Percentiles rank a stretch among this genome's conserved stretches.
Evolutionary conservation across 2,888 invertebrate species (phyloP).

Genomic region (Acutogordius australiensis): DNA sequence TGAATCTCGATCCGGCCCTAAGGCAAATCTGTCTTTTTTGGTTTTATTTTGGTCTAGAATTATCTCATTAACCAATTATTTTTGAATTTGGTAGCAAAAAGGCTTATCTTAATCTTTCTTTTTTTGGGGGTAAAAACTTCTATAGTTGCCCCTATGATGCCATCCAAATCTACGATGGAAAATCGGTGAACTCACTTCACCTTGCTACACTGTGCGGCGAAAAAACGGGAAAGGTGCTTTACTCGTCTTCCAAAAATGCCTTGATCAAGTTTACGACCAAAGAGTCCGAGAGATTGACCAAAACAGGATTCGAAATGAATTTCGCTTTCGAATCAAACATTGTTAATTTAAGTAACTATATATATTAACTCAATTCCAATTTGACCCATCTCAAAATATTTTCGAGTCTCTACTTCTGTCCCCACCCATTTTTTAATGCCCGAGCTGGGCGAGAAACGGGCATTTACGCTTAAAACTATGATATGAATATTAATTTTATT

Average conservation of each 20-base stretch:
- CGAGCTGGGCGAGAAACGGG: not conserved
- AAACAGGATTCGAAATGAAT: constrained; percentile 1
- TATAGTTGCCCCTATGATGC: constrained; percentile 9
- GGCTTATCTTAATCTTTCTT: no score
- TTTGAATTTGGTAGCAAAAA: no score
- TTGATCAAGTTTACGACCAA: not conserved
- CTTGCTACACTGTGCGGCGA: constrained; percentile 1
- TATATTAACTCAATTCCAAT: no score
- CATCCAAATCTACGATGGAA: not conserved
- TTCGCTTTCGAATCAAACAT: not conserved
- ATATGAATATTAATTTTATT: no score
- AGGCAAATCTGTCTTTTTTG: no score
- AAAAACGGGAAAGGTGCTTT: not conserved
- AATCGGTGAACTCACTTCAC: not conserved
- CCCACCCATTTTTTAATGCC: not conserved
- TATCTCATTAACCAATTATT: no score
- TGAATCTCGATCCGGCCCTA: no score
- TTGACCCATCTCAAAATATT: not conserved
- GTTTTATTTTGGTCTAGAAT: no score
- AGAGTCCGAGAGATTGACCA: not conserved
- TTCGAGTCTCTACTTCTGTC: not conserved
- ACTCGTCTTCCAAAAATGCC: not conserved
- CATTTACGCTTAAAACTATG: no score
- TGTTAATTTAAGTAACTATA: constrained; percentile 2
- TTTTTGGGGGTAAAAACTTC: no score